A percentile compares a stretch with the other conserved stretches of the same genome.
Evolutionary conservation across 2,113 vertebrate genomes (phyloP).

Genomic region (Heterotis niloticus): DNA sequence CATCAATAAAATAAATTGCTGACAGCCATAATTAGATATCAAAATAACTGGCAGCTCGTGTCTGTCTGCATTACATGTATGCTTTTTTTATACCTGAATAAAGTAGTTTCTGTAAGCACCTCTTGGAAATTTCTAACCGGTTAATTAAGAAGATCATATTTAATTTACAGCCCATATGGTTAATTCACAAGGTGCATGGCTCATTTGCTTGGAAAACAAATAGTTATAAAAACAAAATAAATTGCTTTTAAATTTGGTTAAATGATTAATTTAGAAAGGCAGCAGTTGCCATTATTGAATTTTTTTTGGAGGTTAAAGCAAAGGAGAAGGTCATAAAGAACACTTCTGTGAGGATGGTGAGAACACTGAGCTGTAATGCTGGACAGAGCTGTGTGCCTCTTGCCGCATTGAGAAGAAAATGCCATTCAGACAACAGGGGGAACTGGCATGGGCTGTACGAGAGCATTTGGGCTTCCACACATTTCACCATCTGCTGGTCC

Average conservation of each 20-base stretch:
- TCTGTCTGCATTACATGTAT: not conserved
- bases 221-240: slow-evolving; percentile 12
- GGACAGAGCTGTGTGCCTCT: not conserved
- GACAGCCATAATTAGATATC: not conserved
- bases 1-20: slow-evolving; percentile 7
- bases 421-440: not conserved
- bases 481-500: slow-evolving; percentile 13
- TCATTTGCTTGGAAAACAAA: slow-evolving; percentile 22
- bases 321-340: slow-evolving; percentile 1
- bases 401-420: not conserved
- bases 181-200: slow-evolving; percentile 14
- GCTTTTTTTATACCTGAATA: not conserved
- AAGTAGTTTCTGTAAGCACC: not conserved
- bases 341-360: not conserved
- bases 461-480: slow-evolving; percentile 1
- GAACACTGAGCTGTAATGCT: too few relatives aligned
- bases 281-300: slow-evolving; percentile 2
- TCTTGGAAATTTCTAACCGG: not conserved
- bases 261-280: slow-evolving; percentile 12
- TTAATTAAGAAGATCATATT: slow-evolving; percentile 15
- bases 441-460: not conserved
- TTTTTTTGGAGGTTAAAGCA: not conserved
- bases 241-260: slow-evolving; percentile 17
- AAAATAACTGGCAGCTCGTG: not conserved
- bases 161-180: slow-evolving; percentile 18